Conservation (phyloP, 1,140 invertebrate genomes). For the Eubasilissa regina region DNA sequence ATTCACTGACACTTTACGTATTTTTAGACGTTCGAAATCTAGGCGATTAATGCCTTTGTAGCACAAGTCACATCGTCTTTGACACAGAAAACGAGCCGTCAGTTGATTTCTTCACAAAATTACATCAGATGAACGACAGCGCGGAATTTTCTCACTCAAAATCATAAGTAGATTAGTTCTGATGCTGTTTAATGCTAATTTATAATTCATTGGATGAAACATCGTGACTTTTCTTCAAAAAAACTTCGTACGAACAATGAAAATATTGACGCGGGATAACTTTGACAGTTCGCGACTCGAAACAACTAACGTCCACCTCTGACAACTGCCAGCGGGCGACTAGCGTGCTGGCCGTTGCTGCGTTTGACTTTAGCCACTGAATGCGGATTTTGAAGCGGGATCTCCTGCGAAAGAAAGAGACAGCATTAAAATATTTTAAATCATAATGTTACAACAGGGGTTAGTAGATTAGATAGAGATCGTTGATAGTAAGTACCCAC, state of each 20-base stretch:
- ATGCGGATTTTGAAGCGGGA: constrained; percentile 45
- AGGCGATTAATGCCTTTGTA: not conserved
- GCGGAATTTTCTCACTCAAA: constrained; percentile 12
- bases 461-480: too few relatives aligned
- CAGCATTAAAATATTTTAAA: constrained; percentile 26
- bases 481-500: too few relatives aligned
- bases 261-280: not conserved
- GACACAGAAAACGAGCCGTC: constrained; percentile 26
- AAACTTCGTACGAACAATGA: constrained; percentile 22
- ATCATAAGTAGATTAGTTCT: constrained; percentile 2
- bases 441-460: not conserved
- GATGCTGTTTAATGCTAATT: not conserved
- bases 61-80: constrained; percentile 12
- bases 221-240: constrained; percentile 22
- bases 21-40: not conserved
- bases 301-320: constrained; percentile 26
- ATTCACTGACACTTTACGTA: constrained; percentile 35
- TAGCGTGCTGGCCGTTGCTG: constrained; percentile 3
- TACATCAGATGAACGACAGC: constrained; percentile 33
- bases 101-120: constrained; percentile 31
- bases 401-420: constrained; percentile 49
- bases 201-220: not conserved
- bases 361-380: not conserved
- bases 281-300: constrained; percentile 26
- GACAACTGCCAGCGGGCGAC: constrained; percentile 52